Percentiles rank a stretch among this genome's conserved stretches.
Conservation (phyloP, 2,888 invertebrate genomes). For the Amphiduros pacificus region DNA sequence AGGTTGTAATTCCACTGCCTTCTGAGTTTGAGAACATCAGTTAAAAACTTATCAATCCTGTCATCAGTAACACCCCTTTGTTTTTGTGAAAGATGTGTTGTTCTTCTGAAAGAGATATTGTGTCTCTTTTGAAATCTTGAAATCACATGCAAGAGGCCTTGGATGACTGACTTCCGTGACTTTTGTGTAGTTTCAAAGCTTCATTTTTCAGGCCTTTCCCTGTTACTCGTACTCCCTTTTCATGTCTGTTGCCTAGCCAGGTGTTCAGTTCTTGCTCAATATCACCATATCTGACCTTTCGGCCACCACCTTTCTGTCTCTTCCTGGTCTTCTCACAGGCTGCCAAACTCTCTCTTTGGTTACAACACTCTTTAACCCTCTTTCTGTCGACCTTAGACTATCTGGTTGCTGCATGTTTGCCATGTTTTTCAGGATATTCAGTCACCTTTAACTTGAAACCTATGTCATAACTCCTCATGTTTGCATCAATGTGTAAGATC, state of each 20-base stretch:
- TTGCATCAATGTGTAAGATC: too few relatives aligned
- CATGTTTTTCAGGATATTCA: too few relatives aligned
- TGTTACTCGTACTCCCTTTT: neutral
- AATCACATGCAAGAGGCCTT: too few relatives aligned
- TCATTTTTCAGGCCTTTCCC: neutral
- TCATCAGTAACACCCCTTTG: too few relatives aligned
- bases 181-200: neutral
- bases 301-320: neutral
- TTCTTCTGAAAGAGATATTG: too few relatives aligned
- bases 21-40: too few relatives aligned
- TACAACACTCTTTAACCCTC: neutral
- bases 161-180: neutral
- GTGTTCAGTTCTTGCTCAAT: neutral
- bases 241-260: neutral
- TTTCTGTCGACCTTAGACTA: neutral
- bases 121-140: too few relatives aligned
- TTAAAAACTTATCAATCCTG: too few relatives aligned
- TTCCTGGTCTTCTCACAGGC: neutral
- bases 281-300: neutral
- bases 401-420: neutral
- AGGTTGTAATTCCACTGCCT: neutral
- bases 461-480: too few relatives aligned
- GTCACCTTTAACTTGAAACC: too few relatives aligned
- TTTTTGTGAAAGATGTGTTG: too few relatives aligned
- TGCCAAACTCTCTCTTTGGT: neutral